Conservation (phyloP, 2,113 vertebrate genomes). For the Perca schrenkii region DNA sequence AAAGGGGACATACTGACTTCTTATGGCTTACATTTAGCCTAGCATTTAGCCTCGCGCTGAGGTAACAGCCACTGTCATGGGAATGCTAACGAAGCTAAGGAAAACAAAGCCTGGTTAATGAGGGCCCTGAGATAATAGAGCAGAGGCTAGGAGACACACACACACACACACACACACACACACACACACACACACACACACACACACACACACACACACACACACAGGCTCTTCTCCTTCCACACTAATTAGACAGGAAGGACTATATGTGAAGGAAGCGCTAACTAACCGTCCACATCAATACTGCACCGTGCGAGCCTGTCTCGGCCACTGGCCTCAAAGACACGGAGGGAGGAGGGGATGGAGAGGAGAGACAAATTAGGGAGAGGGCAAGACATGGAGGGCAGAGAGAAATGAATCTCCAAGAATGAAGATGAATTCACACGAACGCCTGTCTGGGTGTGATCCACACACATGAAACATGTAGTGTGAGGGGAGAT, state of each 20-base stretch:
- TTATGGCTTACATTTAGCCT: constrained; percentile 70
- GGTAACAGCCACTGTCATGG: constrained; percentile 77
- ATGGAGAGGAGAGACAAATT: constrained; percentile 59
- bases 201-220: constrained; percentile 14
- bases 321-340: constrained; percentile 63
- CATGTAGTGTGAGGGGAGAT: background rate
- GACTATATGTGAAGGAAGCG: constrained; percentile 76
- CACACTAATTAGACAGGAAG: constrained; percentile 80
- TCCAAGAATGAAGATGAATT: constrained; percentile 52
- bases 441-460: background rate
- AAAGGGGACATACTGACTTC: constrained; percentile 59
- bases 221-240: constrained; percentile 58
- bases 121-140: constrained; percentile 83
- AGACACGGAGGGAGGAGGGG: constrained; percentile 32
- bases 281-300: constrained; percentile 78
- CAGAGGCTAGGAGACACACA: constrained; percentile 68
- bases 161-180: constrained; percentile 34
- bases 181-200: constrained; percentile 33
- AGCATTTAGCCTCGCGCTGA: constrained; percentile 70
- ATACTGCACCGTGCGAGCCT: constrained; percentile 66
- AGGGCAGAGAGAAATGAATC: constrained; percentile 42
- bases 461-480: constrained; percentile 26
- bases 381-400: constrained; percentile 47
- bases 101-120: constrained; percentile 87
- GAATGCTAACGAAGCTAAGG: constrained; percentile 84